These are phyloP conservation scores for Megaceryle torquata DNA, from an alignment of 2,113 vertebrate genomes.

Conservation along the genomic window DNA sequence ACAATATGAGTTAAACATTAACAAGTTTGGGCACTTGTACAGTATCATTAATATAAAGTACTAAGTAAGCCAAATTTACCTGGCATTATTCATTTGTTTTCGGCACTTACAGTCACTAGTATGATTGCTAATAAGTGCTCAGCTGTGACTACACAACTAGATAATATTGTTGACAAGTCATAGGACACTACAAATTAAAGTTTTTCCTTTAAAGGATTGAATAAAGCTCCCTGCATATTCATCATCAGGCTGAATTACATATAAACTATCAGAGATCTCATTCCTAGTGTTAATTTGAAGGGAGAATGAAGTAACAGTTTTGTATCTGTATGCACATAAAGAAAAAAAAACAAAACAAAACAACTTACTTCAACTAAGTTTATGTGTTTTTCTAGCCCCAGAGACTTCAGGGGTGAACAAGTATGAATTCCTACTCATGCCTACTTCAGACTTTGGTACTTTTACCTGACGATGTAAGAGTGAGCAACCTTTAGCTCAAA, in stretches of 20 bases:
- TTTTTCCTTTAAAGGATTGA: not conserved
- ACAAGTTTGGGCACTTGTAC: not conserved
- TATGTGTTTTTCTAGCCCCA: not conserved
- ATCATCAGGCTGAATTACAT: not conserved
- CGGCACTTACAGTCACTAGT: not conserved
- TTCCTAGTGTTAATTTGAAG: not conserved
- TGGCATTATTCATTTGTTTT: not conserved
- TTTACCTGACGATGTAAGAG: not conserved
- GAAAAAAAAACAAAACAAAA: too few species aligned
- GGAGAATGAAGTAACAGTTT: not conserved
- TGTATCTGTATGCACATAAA: rapidly evolving
- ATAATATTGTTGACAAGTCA: not conserved
- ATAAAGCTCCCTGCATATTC: not conserved
- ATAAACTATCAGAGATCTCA: not conserved
- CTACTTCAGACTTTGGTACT: not conserved
- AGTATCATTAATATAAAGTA: not conserved
- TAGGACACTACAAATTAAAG: not conserved
- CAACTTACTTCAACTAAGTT: not conserved
- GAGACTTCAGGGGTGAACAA: not conserved
- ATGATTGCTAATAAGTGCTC: not conserved
- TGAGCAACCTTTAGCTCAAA: not conserved
- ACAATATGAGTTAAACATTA: rapidly evolving
- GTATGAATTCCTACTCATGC: not conserved
- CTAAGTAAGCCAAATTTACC: not conserved
- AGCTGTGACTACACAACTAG: not conserved